Percentiles rank a stretch among this genome's conserved stretches.
Evolutionary conservation across 1,140 invertebrate species (phyloP).

Genomic region (Tetranychus cinnabarinus): DNA sequence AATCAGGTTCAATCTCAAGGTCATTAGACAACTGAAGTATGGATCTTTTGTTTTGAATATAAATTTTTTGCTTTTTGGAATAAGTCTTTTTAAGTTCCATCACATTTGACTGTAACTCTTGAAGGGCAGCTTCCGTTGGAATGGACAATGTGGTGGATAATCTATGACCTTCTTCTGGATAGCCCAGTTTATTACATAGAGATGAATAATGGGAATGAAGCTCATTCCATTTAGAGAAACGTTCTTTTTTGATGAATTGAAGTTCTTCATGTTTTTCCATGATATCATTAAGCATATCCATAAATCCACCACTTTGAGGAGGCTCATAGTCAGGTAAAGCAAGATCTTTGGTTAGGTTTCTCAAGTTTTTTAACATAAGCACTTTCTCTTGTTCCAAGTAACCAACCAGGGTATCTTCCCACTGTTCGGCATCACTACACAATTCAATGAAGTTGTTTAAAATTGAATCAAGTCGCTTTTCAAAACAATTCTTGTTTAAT

Average conservation of each 20-base stretch:
- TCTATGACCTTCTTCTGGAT: neutral
- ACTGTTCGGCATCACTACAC: too few species aligned
- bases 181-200: neutral
- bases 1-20: neutral
- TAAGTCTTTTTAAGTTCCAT: neutral
- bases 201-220: neutral
- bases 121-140: neutral
- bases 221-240: neutral
- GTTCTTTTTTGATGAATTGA: neutral
- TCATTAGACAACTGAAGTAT: slow-evolving; percentile 7
- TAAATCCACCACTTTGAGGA: too few species aligned
- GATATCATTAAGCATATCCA: neutral
- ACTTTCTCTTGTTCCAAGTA: too few species aligned
- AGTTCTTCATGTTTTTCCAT: neutral
- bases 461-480: too few species aligned
- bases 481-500: too few species aligned
- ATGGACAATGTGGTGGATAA: neutral
- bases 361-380: too few species aligned
- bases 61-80: slow-evolving; percentile 11
- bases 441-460: too few species aligned
- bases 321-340: too few species aligned
- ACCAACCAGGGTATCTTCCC: too few species aligned
- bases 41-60: slow-evolving; percentile 13
- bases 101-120: neutral
- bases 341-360: too few species aligned